phyloP scores from a whole-genome alignment of 2,113 vertebrate genomes.

The Hystrix cristata region DNA sequence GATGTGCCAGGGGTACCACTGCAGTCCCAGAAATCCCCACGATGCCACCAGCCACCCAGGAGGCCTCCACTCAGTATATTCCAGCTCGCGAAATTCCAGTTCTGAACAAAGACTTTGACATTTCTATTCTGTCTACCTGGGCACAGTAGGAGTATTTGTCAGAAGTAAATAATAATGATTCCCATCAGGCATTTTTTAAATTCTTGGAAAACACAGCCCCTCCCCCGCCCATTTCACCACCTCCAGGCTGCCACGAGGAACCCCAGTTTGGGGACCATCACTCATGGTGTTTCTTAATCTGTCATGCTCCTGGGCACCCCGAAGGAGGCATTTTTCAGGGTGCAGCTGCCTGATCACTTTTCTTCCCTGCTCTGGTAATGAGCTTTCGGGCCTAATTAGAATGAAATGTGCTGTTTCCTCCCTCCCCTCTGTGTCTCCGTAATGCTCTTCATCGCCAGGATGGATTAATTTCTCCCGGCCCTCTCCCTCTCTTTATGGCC shows the following conservation, averaged over 20 bases:
- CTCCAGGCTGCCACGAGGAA: neutral
- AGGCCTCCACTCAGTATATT: neutral
- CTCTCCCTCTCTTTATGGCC: constrained; percentile 69
- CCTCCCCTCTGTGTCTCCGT: constrained; percentile 18
- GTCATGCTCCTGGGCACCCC: accelerated
- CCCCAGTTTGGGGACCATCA: neutral
- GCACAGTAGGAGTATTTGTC: neutral
- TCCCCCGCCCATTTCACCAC: neutral
- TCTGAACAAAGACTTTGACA: neutral
- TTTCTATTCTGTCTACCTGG: neutral
- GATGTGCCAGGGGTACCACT: accelerated
- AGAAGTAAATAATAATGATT: neutral
- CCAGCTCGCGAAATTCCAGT: neutral
- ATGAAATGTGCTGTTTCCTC: constrained; percentile 57
- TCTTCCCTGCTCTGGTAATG: neutral
- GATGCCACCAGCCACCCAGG: too few relatives aligned
- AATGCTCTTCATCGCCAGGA: constrained; percentile 67
- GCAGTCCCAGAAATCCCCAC: neutral
- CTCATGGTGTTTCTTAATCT: accelerated
- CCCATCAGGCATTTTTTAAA: neutral
- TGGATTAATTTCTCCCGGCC: constrained; percentile 60
- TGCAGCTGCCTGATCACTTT: neutral
- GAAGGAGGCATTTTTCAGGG: neutral
- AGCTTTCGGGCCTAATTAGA: constrained; percentile 67
- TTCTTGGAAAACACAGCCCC: neutral